These are phyloP conservation scores for Fragum whitleyi DNA, from an alignment of 2,888 invertebrate genomes.

Conservation along the genomic window DNA sequence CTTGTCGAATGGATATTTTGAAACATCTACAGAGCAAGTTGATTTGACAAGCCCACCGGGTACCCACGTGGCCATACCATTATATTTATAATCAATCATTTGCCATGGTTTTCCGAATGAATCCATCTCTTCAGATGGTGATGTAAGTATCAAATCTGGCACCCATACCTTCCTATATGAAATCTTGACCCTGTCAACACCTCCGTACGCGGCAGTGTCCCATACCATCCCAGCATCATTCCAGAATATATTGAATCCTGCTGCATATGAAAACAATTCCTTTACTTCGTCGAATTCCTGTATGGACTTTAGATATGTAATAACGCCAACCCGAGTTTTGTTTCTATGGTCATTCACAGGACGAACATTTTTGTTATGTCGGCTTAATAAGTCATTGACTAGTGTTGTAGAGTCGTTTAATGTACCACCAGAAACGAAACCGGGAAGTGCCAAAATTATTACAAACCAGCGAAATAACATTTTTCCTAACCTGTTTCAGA, in stretches of 20 bases:
- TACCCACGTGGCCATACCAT: conserved; percentile 54
- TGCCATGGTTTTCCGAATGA: conserved; percentile 56
- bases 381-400: neutral
- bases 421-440: neutral
- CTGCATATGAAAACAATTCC: conserved; percentile 38
- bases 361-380: conserved; percentile 16
- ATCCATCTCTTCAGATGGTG: conserved; percentile 53
- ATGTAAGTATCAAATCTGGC: conserved; percentile 59
- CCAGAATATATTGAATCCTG: conserved; percentile 35
- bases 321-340: conserved; percentile 20
- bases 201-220: conserved; percentile 31
- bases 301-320: conserved; percentile 37
- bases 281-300: conserved; percentile 54
- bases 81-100: conserved; percentile 30
- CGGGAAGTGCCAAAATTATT: neutral
- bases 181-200: conserved; percentile 1
- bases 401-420: neutral
- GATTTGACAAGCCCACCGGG: conserved; percentile 49
- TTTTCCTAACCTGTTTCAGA: too few species aligned
- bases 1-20: conserved; percentile 61
- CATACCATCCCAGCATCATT: conserved; percentile 38
- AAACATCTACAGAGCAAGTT: conserved; percentile 54
- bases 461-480: too few species aligned
- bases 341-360: conserved; percentile 29
- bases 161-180: conserved; percentile 53